A percentile compares a stretch with the other conserved stretches of the same genome.
These are phyloP conservation scores for Psilopogon haemacephalus DNA, from an alignment of 2,113 vertebrate species.

Conservation along the genomic window DNA sequence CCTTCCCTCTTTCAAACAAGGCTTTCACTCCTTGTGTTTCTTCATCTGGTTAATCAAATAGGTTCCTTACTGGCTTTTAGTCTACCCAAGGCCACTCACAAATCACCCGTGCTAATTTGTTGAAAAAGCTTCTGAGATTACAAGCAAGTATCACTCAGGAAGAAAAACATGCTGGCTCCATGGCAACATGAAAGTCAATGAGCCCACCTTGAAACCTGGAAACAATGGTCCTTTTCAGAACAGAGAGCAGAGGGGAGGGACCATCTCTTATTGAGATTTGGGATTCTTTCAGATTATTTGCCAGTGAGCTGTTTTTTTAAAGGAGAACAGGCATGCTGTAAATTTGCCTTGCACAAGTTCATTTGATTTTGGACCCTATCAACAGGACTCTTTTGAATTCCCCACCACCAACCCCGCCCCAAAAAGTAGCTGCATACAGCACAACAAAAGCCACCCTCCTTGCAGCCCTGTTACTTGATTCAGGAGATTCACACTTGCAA, in stretches of 20 bases:
- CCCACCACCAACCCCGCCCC: not conserved
- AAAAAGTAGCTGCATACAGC: not conserved
- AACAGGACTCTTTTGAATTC: not conserved
- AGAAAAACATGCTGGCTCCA: slow-evolving; percentile 65
- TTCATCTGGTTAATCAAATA: not conserved
- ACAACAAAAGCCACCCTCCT: not conserved
- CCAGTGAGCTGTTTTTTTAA: not conserved
- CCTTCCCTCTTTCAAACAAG: not conserved
- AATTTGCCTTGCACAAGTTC: not conserved
- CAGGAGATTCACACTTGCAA: not conserved
- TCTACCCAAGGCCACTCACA: not conserved
- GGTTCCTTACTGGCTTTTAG: not conserved
- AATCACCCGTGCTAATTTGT: slow-evolving; percentile 65
- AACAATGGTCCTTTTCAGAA: slow-evolving; percentile 73
- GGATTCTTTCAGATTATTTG: slow-evolving; percentile 31
- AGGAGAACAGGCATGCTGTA: not conserved
- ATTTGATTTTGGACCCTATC: not conserved
- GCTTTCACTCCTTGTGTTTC: not conserved
- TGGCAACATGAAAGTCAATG: slow-evolving; percentile 70
- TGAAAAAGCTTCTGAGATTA: slow-evolving; percentile 56
- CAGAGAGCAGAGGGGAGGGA: slow-evolving; percentile 28
- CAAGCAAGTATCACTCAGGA: slow-evolving; percentile 64
- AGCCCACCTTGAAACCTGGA: slow-evolving; percentile 68
- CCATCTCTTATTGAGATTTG: slow-evolving; percentile 36
- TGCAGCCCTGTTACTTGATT: not conserved